Percentiles rank a stretch among this genome's conserved stretches.
phyloP scores from a whole-genome alignment of 2,888 invertebrate species.

The Dryadula phaetusa region DNA sequence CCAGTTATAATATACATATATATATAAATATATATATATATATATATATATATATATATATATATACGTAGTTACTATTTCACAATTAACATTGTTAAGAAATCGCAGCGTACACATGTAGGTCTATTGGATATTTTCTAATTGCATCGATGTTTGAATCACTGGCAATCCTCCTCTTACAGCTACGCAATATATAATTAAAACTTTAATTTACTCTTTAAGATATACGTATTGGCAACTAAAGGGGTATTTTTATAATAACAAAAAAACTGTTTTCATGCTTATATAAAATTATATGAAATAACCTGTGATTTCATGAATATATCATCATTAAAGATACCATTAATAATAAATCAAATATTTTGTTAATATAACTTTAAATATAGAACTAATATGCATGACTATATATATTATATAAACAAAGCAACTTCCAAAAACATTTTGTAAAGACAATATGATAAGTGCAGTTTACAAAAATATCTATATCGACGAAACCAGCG shows the following conservation, averaged over 20 bases:
- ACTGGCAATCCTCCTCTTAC: constrained; percentile 27
- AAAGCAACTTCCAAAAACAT: constrained; percentile 47
- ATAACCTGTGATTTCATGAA: too few relatives aligned
- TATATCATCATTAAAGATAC: too few relatives aligned
- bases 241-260: constrained; percentile 13
- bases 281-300: constrained; percentile 1
- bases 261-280: background rate
- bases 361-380: background rate
- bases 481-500: constrained; percentile 53
- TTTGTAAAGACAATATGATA: constrained; percentile 50
- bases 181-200: constrained; percentile 19
- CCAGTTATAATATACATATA: too few relatives aligned
- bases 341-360: too few relatives aligned
- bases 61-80: background rate
- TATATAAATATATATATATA: too few relatives aligned
- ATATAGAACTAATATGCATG: background rate
- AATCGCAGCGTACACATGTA: constrained; percentile 24
- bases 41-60: too few relatives aligned
- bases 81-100: background rate
- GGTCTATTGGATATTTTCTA: constrained; percentile 32
- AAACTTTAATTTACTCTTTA: constrained; percentile 14
- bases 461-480: constrained; percentile 60
- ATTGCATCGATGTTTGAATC: constrained; percentile 33
- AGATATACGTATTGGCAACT: constrained; percentile 27
- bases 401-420: too few relatives aligned